phyloP scores from a whole-genome alignment of 2,888 invertebrate genomes.

The Malthinus seriepunctatus region DNA sequence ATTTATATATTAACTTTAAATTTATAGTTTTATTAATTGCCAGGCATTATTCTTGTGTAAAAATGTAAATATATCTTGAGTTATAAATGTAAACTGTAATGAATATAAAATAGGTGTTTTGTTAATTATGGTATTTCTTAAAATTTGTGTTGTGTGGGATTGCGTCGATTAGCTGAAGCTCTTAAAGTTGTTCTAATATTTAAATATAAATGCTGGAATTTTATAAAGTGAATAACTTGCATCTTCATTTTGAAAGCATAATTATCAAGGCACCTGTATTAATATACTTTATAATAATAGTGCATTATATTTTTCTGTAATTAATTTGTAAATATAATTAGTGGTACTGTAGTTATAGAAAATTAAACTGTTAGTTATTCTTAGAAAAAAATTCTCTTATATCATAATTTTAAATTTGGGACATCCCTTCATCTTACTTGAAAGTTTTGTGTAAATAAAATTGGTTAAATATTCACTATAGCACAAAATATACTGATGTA shows the following conservation, averaged over 20 bases:
- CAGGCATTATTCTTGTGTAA: constrained; percentile 7
- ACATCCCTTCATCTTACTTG: neutral
- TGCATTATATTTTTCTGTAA: constrained; percentile 30
- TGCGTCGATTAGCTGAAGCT: no score
- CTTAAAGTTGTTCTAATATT: neutral
- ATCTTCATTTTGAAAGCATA: no score
- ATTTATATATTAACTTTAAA: no score
- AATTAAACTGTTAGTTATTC: neutral
- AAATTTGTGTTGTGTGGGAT: neutral
- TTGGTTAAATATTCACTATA: neutral
- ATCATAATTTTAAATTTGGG: neutral
- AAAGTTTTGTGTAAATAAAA: constrained; percentile 1
- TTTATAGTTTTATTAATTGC: no score
- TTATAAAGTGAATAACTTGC: no score
- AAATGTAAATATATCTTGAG: constrained; percentile 24
- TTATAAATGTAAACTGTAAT: no score
- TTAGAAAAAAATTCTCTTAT: neutral
- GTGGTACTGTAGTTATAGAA: constrained; percentile 9
- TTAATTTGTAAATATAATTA: constrained; percentile 28
- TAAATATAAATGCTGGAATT: neutral
- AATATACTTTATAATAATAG: constrained; percentile 15
- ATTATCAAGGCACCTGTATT: neutral
- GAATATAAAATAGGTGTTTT: constrained; percentile 20
- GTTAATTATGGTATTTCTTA: neutral
- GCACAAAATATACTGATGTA: constrained; percentile 23